Conservation (phyloP, 1,140 invertebrate species). For the Oedothorax gibbosus region DNA sequence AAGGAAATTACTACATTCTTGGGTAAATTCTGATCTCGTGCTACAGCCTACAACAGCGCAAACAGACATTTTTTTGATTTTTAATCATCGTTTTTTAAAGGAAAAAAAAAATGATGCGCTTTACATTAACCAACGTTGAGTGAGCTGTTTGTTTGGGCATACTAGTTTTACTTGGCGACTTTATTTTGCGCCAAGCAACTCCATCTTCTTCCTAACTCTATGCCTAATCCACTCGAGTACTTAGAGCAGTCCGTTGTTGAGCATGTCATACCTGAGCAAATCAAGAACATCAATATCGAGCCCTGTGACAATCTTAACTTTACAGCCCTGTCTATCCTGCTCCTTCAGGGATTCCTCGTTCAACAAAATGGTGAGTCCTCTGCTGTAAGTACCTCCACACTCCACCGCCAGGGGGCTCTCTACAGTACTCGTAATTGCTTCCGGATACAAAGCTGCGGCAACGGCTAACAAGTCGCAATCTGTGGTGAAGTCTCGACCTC, state of each 20-base stretch:
- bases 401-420: conserved; percentile 2
- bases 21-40: too few species aligned
- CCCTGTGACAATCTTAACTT: conserved; percentile 21
- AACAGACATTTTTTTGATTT: too few species aligned
- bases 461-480: conserved; percentile 43
- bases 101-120: too few species aligned
- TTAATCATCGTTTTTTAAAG: too few species aligned
- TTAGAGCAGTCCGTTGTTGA: background rate
- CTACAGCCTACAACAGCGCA: too few species aligned
- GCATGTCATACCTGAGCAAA: conserved; percentile 21
- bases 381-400: background rate
- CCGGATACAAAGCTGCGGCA: conserved; percentile 25
- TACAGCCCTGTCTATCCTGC: background rate
- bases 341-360: background rate
- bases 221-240: too few species aligned
- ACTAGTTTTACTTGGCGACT: too few species aligned
- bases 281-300: conserved; percentile 11
- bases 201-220: too few species aligned
- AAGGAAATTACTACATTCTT: too few species aligned
- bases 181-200: too few species aligned
- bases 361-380: background rate
- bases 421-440: background rate
- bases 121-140: too few species aligned
- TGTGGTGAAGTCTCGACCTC: background rate
- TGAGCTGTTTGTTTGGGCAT: too few species aligned